Conservation (phyloP, 2,113 vertebrate species). For the Cervus canadensis region DNA sequence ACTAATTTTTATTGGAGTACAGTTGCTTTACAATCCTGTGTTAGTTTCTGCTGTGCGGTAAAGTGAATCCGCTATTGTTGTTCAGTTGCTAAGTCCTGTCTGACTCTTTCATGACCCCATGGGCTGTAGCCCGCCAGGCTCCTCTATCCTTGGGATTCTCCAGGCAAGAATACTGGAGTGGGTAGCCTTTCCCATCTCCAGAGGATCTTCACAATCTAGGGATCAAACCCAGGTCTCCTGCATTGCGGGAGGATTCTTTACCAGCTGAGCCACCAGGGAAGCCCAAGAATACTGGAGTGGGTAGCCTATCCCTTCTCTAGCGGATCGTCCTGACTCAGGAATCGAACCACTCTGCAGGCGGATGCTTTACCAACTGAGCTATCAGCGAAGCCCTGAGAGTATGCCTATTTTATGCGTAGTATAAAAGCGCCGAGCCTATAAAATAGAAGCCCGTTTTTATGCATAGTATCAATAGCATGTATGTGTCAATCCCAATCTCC, state of each 20-base stretch:
- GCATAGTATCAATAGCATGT: neutral
- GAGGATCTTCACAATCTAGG: neutral
- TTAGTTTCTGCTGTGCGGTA: no score
- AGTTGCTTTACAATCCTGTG: no score
- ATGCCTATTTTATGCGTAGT: neutral
- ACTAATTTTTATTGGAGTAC: no score
- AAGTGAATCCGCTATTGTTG: neutral
- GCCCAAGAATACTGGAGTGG: neutral
- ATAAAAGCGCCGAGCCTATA: neutral
- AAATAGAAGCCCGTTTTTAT: neutral
- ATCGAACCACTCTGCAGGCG: neutral
- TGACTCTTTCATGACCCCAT: neutral
- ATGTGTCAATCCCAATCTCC: neutral
- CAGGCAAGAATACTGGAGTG: neutral
- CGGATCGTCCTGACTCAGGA: neutral
- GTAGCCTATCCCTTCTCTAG: neutral
- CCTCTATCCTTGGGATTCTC: neutral
- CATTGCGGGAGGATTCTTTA: neutral
- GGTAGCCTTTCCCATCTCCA: neutral
- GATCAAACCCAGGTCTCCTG: neutral
- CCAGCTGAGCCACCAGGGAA: neutral
- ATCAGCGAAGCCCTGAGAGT: no score
- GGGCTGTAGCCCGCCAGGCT: neutral
- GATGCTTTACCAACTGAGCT: neutral
- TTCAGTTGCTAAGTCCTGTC: neutral